Conservation (phyloP, 2,888 invertebrate species). For the Lysandra bellargus region DNA sequence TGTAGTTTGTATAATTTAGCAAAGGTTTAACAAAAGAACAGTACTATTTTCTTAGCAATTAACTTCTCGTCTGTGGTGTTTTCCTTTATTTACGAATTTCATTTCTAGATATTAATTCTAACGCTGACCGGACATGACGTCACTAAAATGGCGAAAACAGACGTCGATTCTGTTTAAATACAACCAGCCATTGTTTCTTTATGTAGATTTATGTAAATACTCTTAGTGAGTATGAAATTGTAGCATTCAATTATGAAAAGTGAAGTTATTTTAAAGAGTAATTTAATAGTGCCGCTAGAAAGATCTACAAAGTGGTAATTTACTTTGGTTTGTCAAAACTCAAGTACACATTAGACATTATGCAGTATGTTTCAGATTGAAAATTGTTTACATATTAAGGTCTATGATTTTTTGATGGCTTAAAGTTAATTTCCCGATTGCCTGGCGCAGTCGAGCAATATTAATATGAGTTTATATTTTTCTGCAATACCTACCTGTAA, state of each 20-base stretch:
- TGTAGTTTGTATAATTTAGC: not conserved
- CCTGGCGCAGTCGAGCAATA: too few relatives aligned
- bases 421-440: too few relatives aligned
- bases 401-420: too few relatives aligned
- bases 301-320: too few relatives aligned
- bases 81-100: not conserved
- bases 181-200: slow-evolving; percentile 12
- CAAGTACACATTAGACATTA: too few relatives aligned
- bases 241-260: not conserved
- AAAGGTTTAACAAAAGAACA: not conserved
- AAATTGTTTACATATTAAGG: too few relatives aligned
- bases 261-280: too few relatives aligned
- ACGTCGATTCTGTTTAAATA: slow-evolving; percentile 15
- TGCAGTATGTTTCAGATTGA: too few relatives aligned
- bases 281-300: too few relatives aligned
- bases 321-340: too few relatives aligned
- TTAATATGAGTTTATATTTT: too few relatives aligned
- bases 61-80: not conserved
- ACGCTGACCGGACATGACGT: slow-evolving; percentile 2
- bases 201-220: slow-evolving; percentile 16
- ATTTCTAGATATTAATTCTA: slow-evolving; percentile 1
- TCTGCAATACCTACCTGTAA: too few relatives aligned
- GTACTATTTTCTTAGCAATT: not conserved
- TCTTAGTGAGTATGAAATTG: not conserved
- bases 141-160: slow-evolving; percentile 3